phyloP scores from a whole-genome alignment of 35 echinoderm and acorn worm genomes.

The Lytechinus pictus region DNA sequence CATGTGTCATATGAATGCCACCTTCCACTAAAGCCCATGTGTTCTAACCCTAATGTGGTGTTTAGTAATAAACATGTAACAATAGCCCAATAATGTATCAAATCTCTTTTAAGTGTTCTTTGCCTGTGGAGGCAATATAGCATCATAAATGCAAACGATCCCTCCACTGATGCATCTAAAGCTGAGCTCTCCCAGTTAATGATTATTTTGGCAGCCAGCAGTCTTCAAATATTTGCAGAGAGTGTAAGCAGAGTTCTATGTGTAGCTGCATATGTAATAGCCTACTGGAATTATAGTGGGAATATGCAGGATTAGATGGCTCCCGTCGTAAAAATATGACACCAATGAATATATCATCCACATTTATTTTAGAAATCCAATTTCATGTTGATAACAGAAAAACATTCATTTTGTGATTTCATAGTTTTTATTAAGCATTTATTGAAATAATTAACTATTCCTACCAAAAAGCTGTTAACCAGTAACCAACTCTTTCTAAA shows the following conservation, averaged over 20 bases:
- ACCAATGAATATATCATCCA: not conserved
- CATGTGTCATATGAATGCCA: no score
- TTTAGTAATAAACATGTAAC: not conserved
- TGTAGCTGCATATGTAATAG: not conserved
- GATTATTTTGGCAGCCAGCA: not conserved
- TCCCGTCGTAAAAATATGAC: not conserved
- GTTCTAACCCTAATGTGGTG: no score
- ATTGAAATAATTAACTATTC: no score
- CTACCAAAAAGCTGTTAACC: no score
- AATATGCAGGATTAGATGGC: not conserved
- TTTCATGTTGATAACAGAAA: no score
- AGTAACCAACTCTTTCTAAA: no score
- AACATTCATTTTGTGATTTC: no score
- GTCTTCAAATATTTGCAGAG: constrained; percentile 11
- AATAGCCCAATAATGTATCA: not conserved
- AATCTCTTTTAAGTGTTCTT: not conserved
- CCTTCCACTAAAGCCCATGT: no score
- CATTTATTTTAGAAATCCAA: not conserved
- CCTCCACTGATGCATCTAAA: not conserved
- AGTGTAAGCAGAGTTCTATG: not conserved
- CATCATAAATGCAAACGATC: not conserved
- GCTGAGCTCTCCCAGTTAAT: not conserved
- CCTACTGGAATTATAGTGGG: not conserved
- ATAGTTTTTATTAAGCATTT: no score
- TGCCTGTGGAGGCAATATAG: not conserved